phyloP scores from a whole-genome alignment of 2,113 vertebrate species.

The Apus apus region DNA sequence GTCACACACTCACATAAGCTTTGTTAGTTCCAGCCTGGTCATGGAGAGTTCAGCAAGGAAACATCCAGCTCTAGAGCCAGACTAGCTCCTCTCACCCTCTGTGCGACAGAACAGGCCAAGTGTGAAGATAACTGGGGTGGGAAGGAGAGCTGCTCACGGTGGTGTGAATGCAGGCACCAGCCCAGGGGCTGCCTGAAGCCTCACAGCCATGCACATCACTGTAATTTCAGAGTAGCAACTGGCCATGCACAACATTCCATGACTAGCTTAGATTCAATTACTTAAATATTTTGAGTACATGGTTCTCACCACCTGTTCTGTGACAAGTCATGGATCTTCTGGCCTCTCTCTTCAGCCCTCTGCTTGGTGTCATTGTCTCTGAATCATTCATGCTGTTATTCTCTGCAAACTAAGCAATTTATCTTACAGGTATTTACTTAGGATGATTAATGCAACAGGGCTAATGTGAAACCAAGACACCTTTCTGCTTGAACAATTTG shows the following conservation, averaged over 20 bases:
- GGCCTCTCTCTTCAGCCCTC: background rate
- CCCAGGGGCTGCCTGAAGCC: background rate
- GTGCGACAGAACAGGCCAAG: rapidly evolving
- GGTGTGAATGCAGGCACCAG: background rate
- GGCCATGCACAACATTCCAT: background rate
- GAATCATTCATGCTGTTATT: background rate
- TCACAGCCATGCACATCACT: background rate
- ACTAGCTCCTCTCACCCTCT: background rate
- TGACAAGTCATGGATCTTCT: background rate
- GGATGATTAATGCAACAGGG: background rate
- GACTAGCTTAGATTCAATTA: background rate
- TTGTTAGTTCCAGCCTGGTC: background rate
- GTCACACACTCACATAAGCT: background rate
- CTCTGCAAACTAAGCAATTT: background rate
- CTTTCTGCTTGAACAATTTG: background rate
- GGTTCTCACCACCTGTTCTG: background rate
- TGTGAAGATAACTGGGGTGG: background rate
- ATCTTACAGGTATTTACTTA: background rate
- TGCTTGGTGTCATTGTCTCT: background rate
- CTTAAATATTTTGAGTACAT: background rate
- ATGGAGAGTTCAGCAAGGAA: background rate
- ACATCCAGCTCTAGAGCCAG: background rate
- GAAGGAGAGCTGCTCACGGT: background rate
- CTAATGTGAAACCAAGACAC: background rate
- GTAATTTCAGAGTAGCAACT: background rate